Percentiles rank a stretch among this genome's conserved stretches.
Conservation (phyloP, 2,113 vertebrate species). For the Ochotona curzoniae region DNA sequence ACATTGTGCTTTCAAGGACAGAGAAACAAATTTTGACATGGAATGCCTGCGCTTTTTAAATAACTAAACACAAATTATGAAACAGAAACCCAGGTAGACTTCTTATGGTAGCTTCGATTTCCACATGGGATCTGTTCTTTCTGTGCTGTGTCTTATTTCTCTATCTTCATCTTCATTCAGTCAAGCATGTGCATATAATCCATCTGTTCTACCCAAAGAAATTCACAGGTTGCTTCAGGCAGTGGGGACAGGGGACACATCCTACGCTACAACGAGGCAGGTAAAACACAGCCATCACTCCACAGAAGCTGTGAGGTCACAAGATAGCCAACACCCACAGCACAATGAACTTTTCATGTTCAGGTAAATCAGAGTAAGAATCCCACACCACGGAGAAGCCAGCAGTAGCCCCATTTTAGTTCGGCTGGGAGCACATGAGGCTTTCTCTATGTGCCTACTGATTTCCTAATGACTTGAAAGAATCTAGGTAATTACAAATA, state of each 20-base stretch:
- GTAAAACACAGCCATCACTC: not conserved
- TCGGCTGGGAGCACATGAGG: not conserved
- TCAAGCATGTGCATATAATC: not conserved
- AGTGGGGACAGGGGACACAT: not conserved
- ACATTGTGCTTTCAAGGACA: not conserved
- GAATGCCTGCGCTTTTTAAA: not conserved
- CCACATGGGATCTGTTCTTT: not conserved
- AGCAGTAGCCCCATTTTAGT: too few species aligned
- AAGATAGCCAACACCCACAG: rapidly evolving
- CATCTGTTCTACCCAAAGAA: not conserved
- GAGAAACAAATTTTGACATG: not conserved
- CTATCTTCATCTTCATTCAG: not conserved
- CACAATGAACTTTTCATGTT: not conserved
- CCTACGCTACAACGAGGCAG: not conserved
- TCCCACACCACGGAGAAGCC: not conserved
- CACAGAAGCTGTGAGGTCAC: not conserved
- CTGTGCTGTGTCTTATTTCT: not conserved
- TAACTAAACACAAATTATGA: not conserved
- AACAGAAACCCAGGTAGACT: not conserved
- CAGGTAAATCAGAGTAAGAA: not conserved
- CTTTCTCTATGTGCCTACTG: not conserved
- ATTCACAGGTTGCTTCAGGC: not conserved
- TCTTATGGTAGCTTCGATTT: not conserved
- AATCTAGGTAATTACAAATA: not conserved
- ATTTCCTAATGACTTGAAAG: constrained; percentile 13